phyloP scores from a whole-genome alignment of 1,140 invertebrate species.

The Trachymyrmex septentrionalis region DNA sequence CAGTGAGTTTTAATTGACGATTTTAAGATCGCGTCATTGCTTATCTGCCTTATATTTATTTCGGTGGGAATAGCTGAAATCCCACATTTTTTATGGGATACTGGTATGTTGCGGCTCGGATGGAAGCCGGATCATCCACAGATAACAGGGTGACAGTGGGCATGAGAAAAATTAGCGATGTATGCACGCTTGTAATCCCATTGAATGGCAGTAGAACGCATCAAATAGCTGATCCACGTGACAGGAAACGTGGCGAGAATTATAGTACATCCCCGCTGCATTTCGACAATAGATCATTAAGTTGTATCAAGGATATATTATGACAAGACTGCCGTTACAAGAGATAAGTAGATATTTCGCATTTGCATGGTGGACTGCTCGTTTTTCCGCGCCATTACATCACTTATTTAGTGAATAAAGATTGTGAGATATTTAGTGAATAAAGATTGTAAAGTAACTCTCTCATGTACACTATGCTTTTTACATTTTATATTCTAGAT shows the following conservation, averaged over 20 bases:
- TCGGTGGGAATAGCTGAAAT: slow-evolving; percentile 54
- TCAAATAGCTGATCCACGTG: slow-evolving; percentile 82
- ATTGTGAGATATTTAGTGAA: neutral
- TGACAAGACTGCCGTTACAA: slow-evolving; percentile 80
- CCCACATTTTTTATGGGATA: slow-evolving; percentile 71
- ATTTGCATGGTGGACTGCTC: slow-evolving; percentile 29
- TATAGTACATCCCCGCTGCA: slow-evolving; percentile 78
- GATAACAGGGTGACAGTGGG: slow-evolving; percentile 73
- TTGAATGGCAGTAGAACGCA: slow-evolving; percentile 72
- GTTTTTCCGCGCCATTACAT: slow-evolving; percentile 71
- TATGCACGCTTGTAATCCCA: slow-evolving; percentile 81
- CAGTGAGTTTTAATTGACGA: neutral
- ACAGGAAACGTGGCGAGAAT: slow-evolving; percentile 83
- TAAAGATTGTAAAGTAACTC: neutral
- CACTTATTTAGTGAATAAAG: slow-evolving; percentile 25
- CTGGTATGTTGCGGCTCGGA: slow-evolving; percentile 68
- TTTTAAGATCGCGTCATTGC: slow-evolving; percentile 17
- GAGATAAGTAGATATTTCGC: slow-evolving; percentile 38
- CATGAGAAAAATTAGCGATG: slow-evolving; percentile 84
- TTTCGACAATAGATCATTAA: slow-evolving; percentile 83
- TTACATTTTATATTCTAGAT: neutral
- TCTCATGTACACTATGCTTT: neutral
- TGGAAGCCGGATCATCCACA: slow-evolving; percentile 70
- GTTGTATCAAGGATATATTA: slow-evolving; percentile 80
- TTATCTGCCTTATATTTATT: slow-evolving; percentile 63